Conservation (phyloP, 2,113 vertebrate genomes). For the Alexandromys fortis region DNA sequence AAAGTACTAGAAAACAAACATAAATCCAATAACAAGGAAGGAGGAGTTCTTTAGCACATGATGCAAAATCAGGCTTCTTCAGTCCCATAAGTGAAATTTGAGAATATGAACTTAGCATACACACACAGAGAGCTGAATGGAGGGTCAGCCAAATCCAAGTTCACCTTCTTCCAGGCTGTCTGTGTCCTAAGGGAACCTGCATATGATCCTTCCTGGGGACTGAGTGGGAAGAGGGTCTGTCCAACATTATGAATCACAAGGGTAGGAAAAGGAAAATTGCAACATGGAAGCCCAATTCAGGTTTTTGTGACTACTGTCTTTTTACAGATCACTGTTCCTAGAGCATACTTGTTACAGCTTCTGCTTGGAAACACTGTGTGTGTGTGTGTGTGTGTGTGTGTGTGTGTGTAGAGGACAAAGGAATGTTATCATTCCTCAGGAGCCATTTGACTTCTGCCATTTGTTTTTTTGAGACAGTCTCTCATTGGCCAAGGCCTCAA, state of each 20-base stretch:
- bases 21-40: neutral
- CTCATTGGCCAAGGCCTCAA: neutral
- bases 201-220: neutral
- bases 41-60: neutral
- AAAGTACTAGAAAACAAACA: slow-evolving; percentile 44
- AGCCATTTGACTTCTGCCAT: neutral
- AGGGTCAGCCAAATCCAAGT: neutral
- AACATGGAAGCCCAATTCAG: neutral
- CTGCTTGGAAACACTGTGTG: neutral
- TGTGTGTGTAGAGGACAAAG: neutral
- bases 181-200: neutral
- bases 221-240: neutral
- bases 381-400: neutral
- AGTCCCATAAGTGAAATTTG: neutral
- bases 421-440: neutral
- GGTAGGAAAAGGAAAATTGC: neutral
- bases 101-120: neutral
- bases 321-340: neutral
- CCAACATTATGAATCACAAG: neutral
- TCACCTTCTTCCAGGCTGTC: neutral
- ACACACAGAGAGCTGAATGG: neutral
- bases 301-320: neutral
- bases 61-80: neutral
- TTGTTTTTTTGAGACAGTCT: neutral
- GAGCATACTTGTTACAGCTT: neutral